Evolutionary conservation across 2,113 vertebrate genomes (phyloP).

Genomic region (Trichomycterus rosablanca): DNA sequence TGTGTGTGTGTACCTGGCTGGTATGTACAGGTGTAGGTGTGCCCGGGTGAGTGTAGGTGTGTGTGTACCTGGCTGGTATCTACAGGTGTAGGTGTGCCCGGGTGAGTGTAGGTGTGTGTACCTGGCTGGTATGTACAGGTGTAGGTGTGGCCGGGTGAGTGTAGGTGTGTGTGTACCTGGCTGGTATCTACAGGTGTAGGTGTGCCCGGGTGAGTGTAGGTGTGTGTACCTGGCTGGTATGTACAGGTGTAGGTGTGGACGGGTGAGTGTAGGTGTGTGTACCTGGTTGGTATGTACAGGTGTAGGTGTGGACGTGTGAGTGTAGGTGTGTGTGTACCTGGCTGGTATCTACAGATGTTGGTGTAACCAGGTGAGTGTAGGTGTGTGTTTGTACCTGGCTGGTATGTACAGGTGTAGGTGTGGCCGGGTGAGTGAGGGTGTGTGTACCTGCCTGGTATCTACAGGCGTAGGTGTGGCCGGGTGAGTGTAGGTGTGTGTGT

Average conservation of each 20-base stretch:
- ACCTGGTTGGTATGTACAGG: too few species aligned
- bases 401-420: too few species aligned
- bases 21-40: conserved; percentile 90
- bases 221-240: too few species aligned
- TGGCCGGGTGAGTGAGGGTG: neutral
- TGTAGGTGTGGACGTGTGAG: too few species aligned
- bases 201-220: conserved; percentile 81
- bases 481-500: neutral
- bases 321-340: conserved; percentile 71
- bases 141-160: too few species aligned
- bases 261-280: neutral
- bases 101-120: neutral
- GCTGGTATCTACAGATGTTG: conserved; percentile 86
- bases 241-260: too few species aligned
- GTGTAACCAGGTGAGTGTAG: conserved; percentile 82
- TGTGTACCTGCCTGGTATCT: conserved; percentile 3
- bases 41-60: conserved; percentile 80
- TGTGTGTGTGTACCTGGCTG: conserved; percentile 72
- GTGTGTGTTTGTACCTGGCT: too few species aligned
- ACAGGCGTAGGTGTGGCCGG: neutral
- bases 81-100: too few species aligned
- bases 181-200: conserved; percentile 88
- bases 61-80: too few species aligned
- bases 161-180: conserved; percentile 71
- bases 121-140: too few species aligned